Evolutionary conservation across 2,113 vertebrate genomes (phyloP).

Genomic region (Antechinus stuartii): DNA sequence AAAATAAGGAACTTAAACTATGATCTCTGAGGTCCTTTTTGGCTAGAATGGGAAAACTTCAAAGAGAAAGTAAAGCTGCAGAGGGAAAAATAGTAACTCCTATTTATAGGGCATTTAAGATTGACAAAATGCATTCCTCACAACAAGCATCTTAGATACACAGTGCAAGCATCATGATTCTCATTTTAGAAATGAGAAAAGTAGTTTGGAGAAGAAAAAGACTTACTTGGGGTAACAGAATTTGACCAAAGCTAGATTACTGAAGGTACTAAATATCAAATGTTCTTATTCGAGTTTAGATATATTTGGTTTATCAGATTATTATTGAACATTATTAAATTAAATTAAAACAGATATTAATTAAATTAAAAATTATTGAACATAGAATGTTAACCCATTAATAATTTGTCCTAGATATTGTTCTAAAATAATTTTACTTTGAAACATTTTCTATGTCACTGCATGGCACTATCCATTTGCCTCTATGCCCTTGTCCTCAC

Average conservation of each 20-base stretch:
- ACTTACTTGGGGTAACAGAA: neutral
- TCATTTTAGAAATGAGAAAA: no score
- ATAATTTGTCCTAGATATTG: neutral
- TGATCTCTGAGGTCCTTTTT: no score
- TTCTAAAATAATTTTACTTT: neutral
- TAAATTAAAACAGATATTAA: no score
- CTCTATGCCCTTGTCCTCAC: neutral
- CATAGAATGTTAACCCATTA: neutral
- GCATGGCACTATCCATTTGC: neutral
- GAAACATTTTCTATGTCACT: neutral
- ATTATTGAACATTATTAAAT: neutral
- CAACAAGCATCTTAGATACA: no score
- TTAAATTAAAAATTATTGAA: no score
- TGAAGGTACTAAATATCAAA: neutral
- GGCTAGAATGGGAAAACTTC: no score
- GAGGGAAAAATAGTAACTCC: no score
- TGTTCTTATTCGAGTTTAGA: neutral
- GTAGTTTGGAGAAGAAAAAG: neutral
- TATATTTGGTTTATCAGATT: neutral
- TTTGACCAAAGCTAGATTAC: neutral
- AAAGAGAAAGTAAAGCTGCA: no score
- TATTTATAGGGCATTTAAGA: no score
- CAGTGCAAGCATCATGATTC: no score
- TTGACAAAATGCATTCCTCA: no score
- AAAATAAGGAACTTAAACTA: no score